These are phyloP conservation scores for Microtus montanus DNA, from an alignment of 2,113 vertebrate genomes.

Conservation along the genomic window DNA sequence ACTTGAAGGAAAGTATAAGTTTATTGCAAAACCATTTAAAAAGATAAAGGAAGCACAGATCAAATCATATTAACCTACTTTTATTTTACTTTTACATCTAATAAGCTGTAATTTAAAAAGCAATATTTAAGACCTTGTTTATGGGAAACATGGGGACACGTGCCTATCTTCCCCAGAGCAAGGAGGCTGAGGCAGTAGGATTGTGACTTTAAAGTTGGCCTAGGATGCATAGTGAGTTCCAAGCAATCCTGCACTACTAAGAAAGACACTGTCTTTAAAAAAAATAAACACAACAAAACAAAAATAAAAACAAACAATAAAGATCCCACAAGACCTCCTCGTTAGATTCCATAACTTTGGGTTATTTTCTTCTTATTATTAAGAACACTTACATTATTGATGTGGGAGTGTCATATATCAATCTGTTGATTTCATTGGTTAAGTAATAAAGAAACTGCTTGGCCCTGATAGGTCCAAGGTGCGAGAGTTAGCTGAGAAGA, in stretches of 20 bases:
- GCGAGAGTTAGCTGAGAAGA: no score
- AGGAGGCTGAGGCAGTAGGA: not conserved
- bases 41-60: not conserved
- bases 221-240: not conserved
- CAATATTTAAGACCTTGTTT: not conserved
- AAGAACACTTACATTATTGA: not conserved
- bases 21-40: conserved; percentile 21
- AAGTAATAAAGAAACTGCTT: no score
- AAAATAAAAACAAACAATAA: not conserved
- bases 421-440: no score
- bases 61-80: not conserved
- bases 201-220: not conserved
- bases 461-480: no score
- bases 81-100: not conserved
- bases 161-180: not conserved
- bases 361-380: not conserved
- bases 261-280: not conserved
- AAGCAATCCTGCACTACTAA: not conserved
- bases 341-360: not conserved
- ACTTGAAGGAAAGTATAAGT: not conserved
- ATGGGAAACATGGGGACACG: not conserved
- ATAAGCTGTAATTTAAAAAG: not conserved
- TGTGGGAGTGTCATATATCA: no score
- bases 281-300: not conserved
- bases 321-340: not conserved